A percentile compares a stretch with the other conserved stretches of the same genome.
phyloP scores from a whole-genome alignment of 2,113 vertebrate species.

The Rhegmatorhina hoffmannsi region DNA sequence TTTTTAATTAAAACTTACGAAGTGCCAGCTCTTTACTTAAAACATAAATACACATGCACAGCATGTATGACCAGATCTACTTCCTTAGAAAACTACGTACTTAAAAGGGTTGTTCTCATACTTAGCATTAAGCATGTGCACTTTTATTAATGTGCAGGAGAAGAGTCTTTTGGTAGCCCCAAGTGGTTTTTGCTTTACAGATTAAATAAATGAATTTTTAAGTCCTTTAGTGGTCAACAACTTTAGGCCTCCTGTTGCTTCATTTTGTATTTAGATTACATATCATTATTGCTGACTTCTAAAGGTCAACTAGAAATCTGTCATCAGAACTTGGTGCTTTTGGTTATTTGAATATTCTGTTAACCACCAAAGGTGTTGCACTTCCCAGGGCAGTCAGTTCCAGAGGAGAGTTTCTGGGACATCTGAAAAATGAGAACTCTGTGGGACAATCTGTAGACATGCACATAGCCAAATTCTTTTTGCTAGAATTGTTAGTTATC shows the following conservation, averaged over 20 bases:
- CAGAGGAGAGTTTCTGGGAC: neutral
- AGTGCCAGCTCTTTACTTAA: slow-evolving; percentile 42
- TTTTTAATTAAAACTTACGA: neutral
- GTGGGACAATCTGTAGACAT: neutral
- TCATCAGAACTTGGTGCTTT: slow-evolving; percentile 25
- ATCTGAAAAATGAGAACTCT: neutral
- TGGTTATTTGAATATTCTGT: neutral
- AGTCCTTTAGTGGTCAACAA: neutral
- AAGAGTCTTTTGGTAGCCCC: neutral
- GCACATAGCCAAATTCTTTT: neutral
- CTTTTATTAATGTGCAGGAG: neutral
- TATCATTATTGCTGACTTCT: neutral
- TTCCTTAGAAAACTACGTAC: neutral
- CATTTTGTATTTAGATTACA: neutral
- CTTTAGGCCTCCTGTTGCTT: slow-evolving; percentile 14
- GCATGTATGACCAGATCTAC: neutral
- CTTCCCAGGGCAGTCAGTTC: neutral
- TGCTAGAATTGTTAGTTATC: neutral
- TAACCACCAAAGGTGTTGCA: slow-evolving; percentile 16
- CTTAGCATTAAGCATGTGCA: neutral
- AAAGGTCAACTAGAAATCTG: neutral
- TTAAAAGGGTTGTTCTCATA: neutral
- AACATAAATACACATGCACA: slow-evolving; percentile 4
- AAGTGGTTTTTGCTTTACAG: neutral
- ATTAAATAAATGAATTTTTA: neutral